Evolutionary conservation across 2,888 invertebrate genomes (phyloP).

Genomic region (Sinopyrophorus schimmeli): DNA sequence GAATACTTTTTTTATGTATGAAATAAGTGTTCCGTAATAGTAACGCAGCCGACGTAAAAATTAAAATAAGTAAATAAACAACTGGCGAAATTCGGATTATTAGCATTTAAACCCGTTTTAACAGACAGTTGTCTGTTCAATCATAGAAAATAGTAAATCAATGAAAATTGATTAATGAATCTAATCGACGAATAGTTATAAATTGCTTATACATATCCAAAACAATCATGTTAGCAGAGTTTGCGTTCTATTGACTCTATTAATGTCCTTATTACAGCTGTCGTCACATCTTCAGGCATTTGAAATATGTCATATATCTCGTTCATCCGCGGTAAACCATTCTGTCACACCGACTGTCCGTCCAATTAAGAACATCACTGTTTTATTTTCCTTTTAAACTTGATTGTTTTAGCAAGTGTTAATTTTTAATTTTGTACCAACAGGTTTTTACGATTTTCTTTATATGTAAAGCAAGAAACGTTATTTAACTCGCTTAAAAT

Average conservation of each 20-base stretch:
- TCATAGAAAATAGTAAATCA: no score
- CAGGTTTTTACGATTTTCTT: not conserved
- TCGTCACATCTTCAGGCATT: slow-evolving; percentile 37
- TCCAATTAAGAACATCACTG: slow-evolving; percentile 48
- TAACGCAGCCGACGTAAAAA: no score
- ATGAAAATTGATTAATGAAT: no score
- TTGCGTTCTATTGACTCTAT: slow-evolving; percentile 18
- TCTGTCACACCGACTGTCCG: slow-evolving; percentile 48
- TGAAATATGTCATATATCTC: slow-evolving; percentile 52
- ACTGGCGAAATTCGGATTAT: no score
- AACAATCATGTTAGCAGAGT: not conserved
- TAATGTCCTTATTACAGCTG: slow-evolving; percentile 34
- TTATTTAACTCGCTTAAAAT: slow-evolving; percentile 33
- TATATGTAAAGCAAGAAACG: slow-evolving; percentile 13
- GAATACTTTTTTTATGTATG: no score
- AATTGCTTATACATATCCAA: no score
- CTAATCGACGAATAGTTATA: no score
- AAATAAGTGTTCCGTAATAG: no score
- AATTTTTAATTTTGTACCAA: slow-evolving; percentile 29
- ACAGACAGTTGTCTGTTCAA: no score
- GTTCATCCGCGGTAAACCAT: slow-evolving; percentile 48
- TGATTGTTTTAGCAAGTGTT: slow-evolving; percentile 36
- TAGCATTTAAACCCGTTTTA: no score
- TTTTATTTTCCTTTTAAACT: slow-evolving; percentile 41
- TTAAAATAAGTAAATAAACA: no score